Percentiles rank a stretch among this genome's conserved stretches.
Conservation (phyloP, 2,888 invertebrate species). For the Drosophila paranaensis region DNA sequence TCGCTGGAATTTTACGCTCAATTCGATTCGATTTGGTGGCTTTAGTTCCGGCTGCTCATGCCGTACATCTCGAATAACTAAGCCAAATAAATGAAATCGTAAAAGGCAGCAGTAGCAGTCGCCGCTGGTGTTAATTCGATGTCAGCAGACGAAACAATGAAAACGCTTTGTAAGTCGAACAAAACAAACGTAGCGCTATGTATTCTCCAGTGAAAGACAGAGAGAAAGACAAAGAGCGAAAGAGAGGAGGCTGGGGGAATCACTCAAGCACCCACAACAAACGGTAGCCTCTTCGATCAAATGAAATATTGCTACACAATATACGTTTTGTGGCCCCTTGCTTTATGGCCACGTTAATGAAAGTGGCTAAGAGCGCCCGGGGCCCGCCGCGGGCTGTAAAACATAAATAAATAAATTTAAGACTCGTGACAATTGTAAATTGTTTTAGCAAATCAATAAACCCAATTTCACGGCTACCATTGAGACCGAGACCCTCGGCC, state of each 20-base stretch:
- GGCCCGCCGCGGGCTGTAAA: conserved; percentile 63
- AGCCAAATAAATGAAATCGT: conserved; percentile 68
- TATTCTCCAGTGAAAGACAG: conserved; percentile 16
- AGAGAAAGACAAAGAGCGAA: neutral
- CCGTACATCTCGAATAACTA: conserved; percentile 60
- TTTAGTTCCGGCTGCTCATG: conserved; percentile 78
- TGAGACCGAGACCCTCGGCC: neutral
- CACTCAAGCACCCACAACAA: conserved; percentile 42
- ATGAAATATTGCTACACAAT: conserved; percentile 80
- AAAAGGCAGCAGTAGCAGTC: conserved; percentile 44
- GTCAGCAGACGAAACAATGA: conserved; percentile 55
- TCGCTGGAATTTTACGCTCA: conserved; percentile 14
- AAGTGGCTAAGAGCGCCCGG: conserved; percentile 45
- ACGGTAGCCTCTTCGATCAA: conserved; percentile 78
- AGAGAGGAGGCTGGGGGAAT: neutral
- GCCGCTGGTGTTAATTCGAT: conserved; percentile 62
- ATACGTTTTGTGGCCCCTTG: conserved; percentile 44
- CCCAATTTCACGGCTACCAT: conserved; percentile 67
- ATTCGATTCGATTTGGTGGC: conserved; percentile 13
- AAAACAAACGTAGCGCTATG: conserved; percentile 66
- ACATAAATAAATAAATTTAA: conserved; percentile 76
- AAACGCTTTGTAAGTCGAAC: conserved; percentile 53
- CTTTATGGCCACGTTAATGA: conserved; percentile 68
- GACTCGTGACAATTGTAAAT: conserved; percentile 79
- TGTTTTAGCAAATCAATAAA: conserved; percentile 77